These are phyloP conservation scores for Nycticebus coucang DNA, from an alignment of 2,113 vertebrate genomes.

Conservation along the genomic window DNA sequence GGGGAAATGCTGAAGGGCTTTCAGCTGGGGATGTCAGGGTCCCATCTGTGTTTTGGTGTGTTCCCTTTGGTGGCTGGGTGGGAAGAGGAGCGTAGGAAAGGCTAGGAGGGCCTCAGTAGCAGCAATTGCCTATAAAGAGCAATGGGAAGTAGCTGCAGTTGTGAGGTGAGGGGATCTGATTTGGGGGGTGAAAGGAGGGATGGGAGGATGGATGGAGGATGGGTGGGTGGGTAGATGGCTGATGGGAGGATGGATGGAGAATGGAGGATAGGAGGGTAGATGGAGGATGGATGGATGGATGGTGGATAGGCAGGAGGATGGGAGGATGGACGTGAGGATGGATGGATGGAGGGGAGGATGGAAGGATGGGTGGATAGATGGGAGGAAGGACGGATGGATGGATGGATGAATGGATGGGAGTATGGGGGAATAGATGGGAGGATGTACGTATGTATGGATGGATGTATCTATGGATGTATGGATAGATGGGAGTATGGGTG, in stretches of 20 bases:
- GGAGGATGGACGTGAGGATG: background rate
- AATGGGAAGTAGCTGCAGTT: background rate
- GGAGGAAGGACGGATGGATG: background rate
- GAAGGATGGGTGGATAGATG: background rate
- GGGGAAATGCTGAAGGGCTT: background rate
- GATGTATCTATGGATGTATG: no score
- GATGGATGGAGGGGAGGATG: background rate
- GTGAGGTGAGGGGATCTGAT: background rate
- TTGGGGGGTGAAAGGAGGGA: background rate
- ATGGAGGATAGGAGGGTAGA: no score
- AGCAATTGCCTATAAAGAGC: fast-evolving
- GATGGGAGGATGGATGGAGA: background rate
- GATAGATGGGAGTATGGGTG: background rate
- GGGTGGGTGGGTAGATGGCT: fast-evolving
- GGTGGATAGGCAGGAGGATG: background rate
- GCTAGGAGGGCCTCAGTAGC: background rate
- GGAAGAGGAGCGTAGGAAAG: background rate
- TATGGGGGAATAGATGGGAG: no score
- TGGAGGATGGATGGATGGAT: background rate
- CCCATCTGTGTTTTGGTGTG: background rate
- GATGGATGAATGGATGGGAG: background rate
- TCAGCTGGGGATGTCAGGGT: background rate
- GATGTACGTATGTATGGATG: background rate
- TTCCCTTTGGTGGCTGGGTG: background rate
- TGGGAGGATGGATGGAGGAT: background rate